A percentile compares a stretch with the other conserved stretches of the same genome.
Conservation (phyloP, 2,888 invertebrate genomes). For the Ellobium chinense region DNA sequence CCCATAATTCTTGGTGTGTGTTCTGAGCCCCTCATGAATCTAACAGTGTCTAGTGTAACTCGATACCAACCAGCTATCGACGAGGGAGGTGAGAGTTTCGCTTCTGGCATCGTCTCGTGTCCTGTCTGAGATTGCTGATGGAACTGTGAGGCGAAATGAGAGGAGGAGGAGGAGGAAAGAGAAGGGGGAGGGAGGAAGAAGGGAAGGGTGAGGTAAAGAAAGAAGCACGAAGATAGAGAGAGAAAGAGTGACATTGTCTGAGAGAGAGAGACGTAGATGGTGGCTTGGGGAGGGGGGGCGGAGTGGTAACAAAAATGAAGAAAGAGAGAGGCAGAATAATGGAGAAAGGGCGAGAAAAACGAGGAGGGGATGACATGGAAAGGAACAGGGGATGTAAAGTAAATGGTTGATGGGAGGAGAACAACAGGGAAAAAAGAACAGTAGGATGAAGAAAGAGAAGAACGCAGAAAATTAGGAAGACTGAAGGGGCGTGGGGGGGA, state of each 20-base stretch:
- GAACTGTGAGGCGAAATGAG: background rate
- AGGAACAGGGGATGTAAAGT: background rate
- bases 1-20: no score
- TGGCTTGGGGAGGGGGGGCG: background rate
- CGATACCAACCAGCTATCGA: background rate
- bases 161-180: slow-evolving; percentile 8
- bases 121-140: background rate
- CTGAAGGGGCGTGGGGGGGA: background rate
- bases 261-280: background rate
- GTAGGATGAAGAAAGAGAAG: slow-evolving; percentile 6
- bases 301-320: background rate
- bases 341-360: background rate
- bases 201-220: background rate
- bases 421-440: background rate
- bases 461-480: background rate
- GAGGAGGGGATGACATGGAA: slow-evolving; percentile 9
- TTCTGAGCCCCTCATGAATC: background rate
- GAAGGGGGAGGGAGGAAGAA: background rate
- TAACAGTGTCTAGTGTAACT: background rate
- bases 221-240: background rate
- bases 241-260: background rate
- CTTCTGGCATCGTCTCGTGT: background rate
- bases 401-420: background rate
- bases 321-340: slow-evolving; percentile 4
- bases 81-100: background rate